Conservation (phyloP, 1,140 invertebrate genomes). For the Aphidius ervi region DNA sequence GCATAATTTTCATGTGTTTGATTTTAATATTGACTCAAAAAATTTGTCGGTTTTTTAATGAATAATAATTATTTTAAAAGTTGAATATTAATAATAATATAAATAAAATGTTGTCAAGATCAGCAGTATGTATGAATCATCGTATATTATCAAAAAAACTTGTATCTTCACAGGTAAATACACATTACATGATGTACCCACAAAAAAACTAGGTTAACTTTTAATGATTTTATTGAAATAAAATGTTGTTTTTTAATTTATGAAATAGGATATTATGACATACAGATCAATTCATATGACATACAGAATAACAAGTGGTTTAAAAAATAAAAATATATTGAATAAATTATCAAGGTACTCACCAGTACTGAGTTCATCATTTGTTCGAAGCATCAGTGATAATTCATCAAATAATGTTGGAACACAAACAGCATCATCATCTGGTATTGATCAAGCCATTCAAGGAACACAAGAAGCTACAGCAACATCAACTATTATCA, state of each 20-base stretch:
- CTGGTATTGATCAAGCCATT: not conserved
- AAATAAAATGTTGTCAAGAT: slow-evolving; percentile 22
- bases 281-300: slow-evolving; percentile 19
- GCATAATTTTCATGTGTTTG: too few species aligned
- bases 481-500: not conserved
- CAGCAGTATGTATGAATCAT: slow-evolving; percentile 18
- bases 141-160: slow-evolving; percentile 15
- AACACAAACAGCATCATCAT: not conserved
- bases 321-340: not conserved
- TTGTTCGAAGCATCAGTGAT: not conserved
- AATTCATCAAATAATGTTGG: not conserved
- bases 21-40: too few species aligned
- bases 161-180: slow-evolving; percentile 20
- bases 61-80: slow-evolving; percentile 10
- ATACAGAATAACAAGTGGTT: slow-evolving; percentile 7
- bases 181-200: too few species aligned
- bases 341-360: slow-evolving; percentile 8
- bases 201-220: not conserved
- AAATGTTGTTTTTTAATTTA: not conserved
- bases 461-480: not conserved
- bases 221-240: not conserved
- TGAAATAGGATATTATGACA: slow-evolving; percentile 12
- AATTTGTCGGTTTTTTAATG: slow-evolving; percentile 7
- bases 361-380: slow-evolving; percentile 6
- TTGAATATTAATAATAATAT: slow-evolving; percentile 1